A percentile compares a stretch with the other conserved stretches of the same genome.
phyloP scores from a whole-genome alignment of 2,113 vertebrate species.

The Herpailurus yagouaroundi region DNA sequence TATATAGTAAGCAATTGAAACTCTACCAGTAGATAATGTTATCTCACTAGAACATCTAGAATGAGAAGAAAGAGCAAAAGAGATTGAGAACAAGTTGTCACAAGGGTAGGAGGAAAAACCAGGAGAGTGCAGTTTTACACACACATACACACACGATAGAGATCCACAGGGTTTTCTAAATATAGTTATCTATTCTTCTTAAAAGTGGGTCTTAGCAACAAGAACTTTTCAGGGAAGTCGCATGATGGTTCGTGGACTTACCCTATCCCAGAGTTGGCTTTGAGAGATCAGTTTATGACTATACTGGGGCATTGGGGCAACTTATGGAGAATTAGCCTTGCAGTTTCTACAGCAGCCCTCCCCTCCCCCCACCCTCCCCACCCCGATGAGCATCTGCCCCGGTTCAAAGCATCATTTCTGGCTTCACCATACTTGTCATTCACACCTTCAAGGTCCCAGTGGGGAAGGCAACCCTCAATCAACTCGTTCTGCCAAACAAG shows the following conservation, averaged over 20 bases:
- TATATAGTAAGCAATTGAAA: not conserved
- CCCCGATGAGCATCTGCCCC: not conserved
- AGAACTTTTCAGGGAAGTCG: not conserved
- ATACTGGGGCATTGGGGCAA: not conserved
- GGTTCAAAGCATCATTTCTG: not conserved
- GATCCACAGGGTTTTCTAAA: not conserved
- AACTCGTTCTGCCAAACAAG: not conserved
- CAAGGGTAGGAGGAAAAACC: not conserved
- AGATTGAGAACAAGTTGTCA: not conserved
- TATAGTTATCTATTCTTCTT: not conserved
- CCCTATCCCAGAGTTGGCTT: not conserved
- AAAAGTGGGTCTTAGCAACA: not conserved
- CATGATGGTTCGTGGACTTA: not conserved
- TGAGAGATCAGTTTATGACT: not conserved
- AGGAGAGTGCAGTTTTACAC: not conserved
- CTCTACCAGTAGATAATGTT: not conserved
- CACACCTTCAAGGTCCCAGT: not conserved
- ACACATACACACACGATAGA: not conserved
- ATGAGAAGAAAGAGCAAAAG: not conserved
- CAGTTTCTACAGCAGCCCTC: not conserved
- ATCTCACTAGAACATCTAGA: conserved; percentile 23
- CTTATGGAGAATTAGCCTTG: not conserved
- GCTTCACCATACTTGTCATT: not conserved
- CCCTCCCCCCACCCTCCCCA: no score
- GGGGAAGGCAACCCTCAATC: not conserved